Evolutionary conservation across 2,797 vertebrate species (phyloP), one percentile per base, ranked within the genome.

Genomic region (Pitangus sulphuratus): DNA sequence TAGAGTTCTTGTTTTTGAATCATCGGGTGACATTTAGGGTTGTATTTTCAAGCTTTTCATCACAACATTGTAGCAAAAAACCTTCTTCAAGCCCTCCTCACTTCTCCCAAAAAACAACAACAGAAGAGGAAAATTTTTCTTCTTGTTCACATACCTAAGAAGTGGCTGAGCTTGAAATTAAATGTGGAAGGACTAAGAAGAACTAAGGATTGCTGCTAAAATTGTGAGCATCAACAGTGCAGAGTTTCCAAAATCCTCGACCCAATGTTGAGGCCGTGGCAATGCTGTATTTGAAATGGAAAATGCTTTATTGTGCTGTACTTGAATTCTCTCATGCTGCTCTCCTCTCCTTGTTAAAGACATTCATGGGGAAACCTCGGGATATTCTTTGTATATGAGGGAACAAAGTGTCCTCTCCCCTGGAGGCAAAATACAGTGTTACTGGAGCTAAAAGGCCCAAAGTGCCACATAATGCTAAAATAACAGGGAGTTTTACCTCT

Each of bases 391-490:
- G 62, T 93, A 28, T 66, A 64, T 17, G 31, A 76, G 44, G 79
- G 85, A 97, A 96, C 74, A 93, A 95, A 93, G 91, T 45, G 66
- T 79, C 79, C 80, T 90, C 69, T 93, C 85, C 96, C 83, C 88
- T 31, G 74, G 94, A 91, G 93, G 84, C 62, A 91, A 77, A 93
- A 84, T 58, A 50, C 30, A 72, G 74, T 62, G 61, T 83, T 88
- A 91, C 70, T 48, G 61, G 87, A 90, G 77, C 66, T 87, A 86
- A 92, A 95, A 86, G 76, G 58, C 69, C 79, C 62, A 12, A 96
- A 95, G 94, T 90, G 54, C 74, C 74, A 77, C 61, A 93, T 96
- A 96, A 96, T 86, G 84, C 91, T 93, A 94, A 96, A 96, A 95
- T 92, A 97, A 96, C 77, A 79, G 87, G 79, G 94, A 95, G 76